Conservation (phyloP, 2,113 vertebrate genomes). For the Lipophrys pholis region DNA sequence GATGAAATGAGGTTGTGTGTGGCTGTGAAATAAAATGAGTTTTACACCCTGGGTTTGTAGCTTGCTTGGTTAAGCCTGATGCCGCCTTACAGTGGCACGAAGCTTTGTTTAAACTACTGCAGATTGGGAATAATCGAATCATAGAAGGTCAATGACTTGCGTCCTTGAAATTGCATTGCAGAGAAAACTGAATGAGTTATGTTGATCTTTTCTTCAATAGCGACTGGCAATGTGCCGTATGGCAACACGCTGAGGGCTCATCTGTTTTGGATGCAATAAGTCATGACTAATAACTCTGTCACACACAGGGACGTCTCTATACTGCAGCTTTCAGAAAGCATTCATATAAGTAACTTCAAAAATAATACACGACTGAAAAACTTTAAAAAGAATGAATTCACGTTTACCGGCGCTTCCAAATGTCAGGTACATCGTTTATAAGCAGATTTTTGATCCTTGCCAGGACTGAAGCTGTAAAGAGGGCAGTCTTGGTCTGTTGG, state of each 20-base stretch:
- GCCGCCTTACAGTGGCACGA: too few relatives aligned
- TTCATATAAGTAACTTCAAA: not conserved
- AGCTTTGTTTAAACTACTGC: too few relatives aligned
- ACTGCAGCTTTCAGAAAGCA: not conserved
- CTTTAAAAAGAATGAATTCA: not conserved
- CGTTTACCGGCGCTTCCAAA: not conserved
- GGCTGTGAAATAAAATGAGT: too few relatives aligned
- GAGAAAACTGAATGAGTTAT: slow-evolving; percentile 7
- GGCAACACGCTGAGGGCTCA: slow-evolving; percentile 19
- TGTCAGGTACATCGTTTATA: not conserved
- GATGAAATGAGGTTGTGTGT: too few relatives aligned
- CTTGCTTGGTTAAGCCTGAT: too few relatives aligned
- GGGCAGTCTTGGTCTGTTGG: not conserved
- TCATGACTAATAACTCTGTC: slow-evolving; percentile 17
- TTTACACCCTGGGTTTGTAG: too few relatives aligned
- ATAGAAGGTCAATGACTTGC: not conserved
- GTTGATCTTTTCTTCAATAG: not conserved
- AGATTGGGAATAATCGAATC: too few relatives aligned
- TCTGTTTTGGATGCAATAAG: slow-evolving; percentile 23
- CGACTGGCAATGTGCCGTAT: slow-evolving; percentile 15
- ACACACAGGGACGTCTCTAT: not conserved
- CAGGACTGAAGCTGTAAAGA: not conserved
- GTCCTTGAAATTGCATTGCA: slow-evolving; percentile 10
- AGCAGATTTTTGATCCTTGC: not conserved
- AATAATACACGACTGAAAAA: not conserved